Evolutionary conservation across 2,888 invertebrate species (phyloP).

Genomic region (Cephalotes varians): DNA sequence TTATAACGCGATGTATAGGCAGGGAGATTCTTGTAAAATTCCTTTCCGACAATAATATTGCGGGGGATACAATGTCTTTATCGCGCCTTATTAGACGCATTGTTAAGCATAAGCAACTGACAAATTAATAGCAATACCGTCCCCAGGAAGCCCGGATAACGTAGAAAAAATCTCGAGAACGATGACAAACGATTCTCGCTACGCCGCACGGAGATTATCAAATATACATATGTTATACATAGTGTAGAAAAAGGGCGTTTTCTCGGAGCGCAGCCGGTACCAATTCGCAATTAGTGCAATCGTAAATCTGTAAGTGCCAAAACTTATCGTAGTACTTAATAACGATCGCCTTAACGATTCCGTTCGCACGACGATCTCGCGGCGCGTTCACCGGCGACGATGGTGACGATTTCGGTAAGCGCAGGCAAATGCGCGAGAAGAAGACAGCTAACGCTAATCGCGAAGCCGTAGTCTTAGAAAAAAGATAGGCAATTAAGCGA

Average conservation of each 20-base stretch:
- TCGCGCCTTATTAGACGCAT: neutral
- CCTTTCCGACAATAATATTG: conserved; percentile 1
- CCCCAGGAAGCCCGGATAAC: conserved; percentile 9
- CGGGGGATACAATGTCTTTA: conserved; percentile 7
- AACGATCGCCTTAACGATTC: conserved; percentile 71
- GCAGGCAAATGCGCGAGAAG: conserved; percentile 55
- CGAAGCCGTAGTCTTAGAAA: conserved; percentile 61
- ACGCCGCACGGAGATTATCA: conserved; percentile 16
- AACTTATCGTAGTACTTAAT: conserved; percentile 77
- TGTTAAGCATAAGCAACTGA: neutral
- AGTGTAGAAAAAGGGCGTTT: conserved; percentile 53
- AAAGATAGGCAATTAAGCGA: conserved; percentile 60
- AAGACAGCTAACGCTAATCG: conserved; percentile 59
- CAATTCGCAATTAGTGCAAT: conserved; percentile 80
- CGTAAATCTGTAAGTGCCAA: conserved; percentile 84
- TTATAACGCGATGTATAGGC: conserved; percentile 9
- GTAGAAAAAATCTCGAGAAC: neutral
- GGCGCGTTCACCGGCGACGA: conserved; percentile 41
- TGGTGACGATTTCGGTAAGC: conserved; percentile 39
- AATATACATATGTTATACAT: conserved; percentile 41
- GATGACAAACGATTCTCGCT: neutral
- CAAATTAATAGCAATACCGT: conserved; percentile 35
- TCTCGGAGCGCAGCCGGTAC: conserved; percentile 61
- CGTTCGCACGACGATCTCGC: conserved; percentile 68
- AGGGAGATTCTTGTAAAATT: conserved; percentile 13